Conservation (phyloP, 2,113 vertebrate genomes). For the Halcyon malimbica region DNA sequence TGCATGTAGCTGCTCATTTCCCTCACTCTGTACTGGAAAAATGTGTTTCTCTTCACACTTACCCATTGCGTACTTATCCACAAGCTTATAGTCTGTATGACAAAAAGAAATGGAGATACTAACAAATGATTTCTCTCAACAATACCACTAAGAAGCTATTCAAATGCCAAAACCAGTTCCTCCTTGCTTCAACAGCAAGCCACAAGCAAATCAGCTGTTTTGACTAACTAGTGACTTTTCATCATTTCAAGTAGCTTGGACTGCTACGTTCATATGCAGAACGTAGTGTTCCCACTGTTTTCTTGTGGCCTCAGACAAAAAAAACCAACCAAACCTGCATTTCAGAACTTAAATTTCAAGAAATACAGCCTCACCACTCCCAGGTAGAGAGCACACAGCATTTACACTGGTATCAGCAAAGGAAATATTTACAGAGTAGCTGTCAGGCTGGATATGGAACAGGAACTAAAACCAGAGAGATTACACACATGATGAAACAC, state of each 20-base stretch:
- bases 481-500: not conserved
- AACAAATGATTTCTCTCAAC: not conserved
- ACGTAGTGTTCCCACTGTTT: not conserved
- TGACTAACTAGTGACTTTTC: not conserved
- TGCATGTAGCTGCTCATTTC: not conserved
- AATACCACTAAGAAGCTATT: not conserved
- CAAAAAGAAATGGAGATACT: not conserved
- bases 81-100: not conserved
- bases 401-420: not conserved
- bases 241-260: not conserved
- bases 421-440: not conserved
- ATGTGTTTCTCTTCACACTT: not conserved
- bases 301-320: not conserved
- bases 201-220: not conserved
- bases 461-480: conserved; percentile 16
- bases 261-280: not conserved
- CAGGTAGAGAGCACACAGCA: not conserved
- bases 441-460: not conserved
- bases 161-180: not conserved
- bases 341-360: not conserved
- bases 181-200: not conserved
- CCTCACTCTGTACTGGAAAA: not conserved
- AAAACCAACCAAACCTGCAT: not conserved
- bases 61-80: not conserved
- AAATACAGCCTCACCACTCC: not conserved